These are phyloP conservation scores for Drosophila varians DNA, from an alignment of 1,140 invertebrate species.

Conservation along the genomic window DNA sequence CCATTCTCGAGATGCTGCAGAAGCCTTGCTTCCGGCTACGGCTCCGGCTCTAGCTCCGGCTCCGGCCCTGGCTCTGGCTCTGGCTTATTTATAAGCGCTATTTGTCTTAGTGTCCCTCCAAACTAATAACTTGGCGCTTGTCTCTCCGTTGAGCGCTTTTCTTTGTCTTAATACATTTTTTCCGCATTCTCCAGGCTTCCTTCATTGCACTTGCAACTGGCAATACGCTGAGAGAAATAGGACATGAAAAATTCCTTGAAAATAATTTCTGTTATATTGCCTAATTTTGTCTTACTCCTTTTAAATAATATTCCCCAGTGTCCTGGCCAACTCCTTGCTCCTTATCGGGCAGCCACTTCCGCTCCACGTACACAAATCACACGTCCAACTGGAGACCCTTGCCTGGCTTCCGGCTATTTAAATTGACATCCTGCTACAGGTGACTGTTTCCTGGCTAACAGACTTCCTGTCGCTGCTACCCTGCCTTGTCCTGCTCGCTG, in stretches of 20 bases:
- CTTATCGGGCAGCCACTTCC: constrained; percentile 68
- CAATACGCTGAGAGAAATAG: neutral
- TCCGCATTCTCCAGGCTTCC: constrained; percentile 16
- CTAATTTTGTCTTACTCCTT: no score
- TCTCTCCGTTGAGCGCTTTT: constrained; percentile 1
- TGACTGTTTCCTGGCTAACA: constrained; percentile 52
- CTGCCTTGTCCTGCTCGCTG: neutral
- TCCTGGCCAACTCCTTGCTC: constrained; percentile 41
- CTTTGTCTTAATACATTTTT: neutral
- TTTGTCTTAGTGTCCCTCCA: constrained; percentile 68
- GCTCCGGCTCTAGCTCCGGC: constrained; percentile 43
- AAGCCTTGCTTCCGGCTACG: neutral
- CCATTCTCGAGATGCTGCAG: constrained; percentile 1
- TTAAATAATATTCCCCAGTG: constrained; percentile 15
- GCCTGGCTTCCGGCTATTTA: constrained; percentile 67
- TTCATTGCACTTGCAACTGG: constrained; percentile 34
- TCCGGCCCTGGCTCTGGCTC: constrained; percentile 12
- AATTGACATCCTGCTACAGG: constrained; percentile 68
- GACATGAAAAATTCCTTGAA: no score
- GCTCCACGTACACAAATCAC: constrained; percentile 53
- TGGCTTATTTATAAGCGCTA: constrained; percentile 79
- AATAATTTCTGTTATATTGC: no score
- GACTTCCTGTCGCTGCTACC: constrained; percentile 27
- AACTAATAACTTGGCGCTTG: constrained; percentile 67
- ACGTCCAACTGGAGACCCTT: constrained; percentile 42